Evolutionary conservation across 2,113 vertebrate species (phyloP), one percentile per base, ranked within the genome.

Genomic region (Gymnorhina tibicen): DNA sequence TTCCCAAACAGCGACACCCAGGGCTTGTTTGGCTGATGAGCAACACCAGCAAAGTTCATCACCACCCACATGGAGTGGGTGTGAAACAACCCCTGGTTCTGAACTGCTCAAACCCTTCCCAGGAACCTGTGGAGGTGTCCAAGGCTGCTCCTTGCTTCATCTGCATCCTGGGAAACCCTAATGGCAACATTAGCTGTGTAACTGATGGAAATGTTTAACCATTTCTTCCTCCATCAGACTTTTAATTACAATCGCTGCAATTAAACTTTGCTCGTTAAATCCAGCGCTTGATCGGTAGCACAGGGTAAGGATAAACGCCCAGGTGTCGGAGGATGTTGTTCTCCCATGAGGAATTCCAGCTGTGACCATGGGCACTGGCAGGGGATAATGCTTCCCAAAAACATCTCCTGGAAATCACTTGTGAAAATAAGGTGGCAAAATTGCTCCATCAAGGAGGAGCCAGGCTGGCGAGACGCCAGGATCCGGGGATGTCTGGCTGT

Each of bases 301-400:
- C 26, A 6, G 56, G 1, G 23, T 7, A 6, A 49, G 35, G 85
- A 18, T n/a, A 11, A 66, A 46, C 32, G 1, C 49, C 8, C 59
- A 17, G 28, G 14, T 3, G 26, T 0, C 3, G 18, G 23, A 47
- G 63, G 50, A 19, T 30, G 2, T 24, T 39, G 14, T 11, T 83
- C 32, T 35, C 26, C 75, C 41, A 66, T 3, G 19, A 75, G 81
- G 55, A 35, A 4, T 24, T 47, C 69, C 3, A 13, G 53, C 47
- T 24, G 37, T 11, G 72, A 4, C 53, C 2, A 1, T 1, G 55
- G 23, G 12, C 47, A 33, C 6, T 1, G 1, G 44, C 0, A 10
- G 35, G 55, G 27, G 7, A 21, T 32, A 9, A 50, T 3, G 53
- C 53, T 52, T 11, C 76, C 67, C 35, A 55, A 11, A 67, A 91